Conservation (phyloP, 2,113 vertebrate genomes). For the Elachura formosa region DNA sequence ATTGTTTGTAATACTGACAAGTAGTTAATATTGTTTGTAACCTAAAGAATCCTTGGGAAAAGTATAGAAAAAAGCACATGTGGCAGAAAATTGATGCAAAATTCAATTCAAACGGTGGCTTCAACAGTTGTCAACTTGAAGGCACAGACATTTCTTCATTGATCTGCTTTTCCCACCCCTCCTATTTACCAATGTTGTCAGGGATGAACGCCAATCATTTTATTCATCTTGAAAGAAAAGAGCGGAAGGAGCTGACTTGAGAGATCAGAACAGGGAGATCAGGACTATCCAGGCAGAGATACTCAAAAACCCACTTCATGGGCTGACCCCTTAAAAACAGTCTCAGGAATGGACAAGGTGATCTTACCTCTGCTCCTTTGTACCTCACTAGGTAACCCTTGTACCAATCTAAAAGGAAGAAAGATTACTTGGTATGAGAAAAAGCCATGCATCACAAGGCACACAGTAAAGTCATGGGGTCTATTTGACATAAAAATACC, state of each 20-base stretch:
- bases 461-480: fast-evolving
- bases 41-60: background rate
- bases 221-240: background rate
- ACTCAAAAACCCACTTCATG: fast-evolving
- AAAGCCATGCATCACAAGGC: background rate
- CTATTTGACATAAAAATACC: background rate
- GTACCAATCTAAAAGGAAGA: slow-evolving; percentile 84
- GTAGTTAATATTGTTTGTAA: background rate
- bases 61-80: background rate
- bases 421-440: background rate
- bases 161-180: background rate
- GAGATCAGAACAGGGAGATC: background rate
- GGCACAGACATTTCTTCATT: background rate
- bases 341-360: background rate
- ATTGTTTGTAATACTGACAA: background rate
- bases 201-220: background rate
- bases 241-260: background rate
- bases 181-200: background rate
- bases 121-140: background rate
- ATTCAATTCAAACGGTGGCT: background rate
- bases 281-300: background rate
- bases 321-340: background rate
- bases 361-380: slow-evolving; percentile 82
- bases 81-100: background rate
- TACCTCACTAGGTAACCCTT: slow-evolving; percentile 83